A percentile compares a stretch with the other conserved stretches of the same genome.
phyloP scores from a whole-genome alignment of 2,113 vertebrate genomes.

The Python bivittatus region DNA sequence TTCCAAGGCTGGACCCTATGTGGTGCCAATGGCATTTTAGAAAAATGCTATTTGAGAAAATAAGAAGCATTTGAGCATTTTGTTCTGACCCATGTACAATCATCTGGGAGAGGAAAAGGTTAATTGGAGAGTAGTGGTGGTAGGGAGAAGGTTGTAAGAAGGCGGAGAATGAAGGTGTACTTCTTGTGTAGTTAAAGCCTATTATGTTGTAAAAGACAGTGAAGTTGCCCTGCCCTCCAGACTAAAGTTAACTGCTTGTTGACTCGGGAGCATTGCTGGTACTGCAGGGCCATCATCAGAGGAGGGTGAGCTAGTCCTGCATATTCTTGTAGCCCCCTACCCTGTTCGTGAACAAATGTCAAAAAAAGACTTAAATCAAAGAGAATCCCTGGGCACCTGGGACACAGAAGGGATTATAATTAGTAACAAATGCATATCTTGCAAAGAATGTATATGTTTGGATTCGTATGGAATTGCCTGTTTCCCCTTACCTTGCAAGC shows the following conservation, averaged over 20 bases:
- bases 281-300: not conserved
- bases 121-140: not conserved
- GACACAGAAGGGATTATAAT: not conserved
- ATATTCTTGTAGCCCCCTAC: not conserved
- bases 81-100: not conserved
- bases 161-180: not conserved
- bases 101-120: not conserved
- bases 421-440: not conserved
- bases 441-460: not conserved
- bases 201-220: not conserved
- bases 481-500: not conserved
- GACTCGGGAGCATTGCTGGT: not conserved
- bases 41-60: not conserved
- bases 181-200: not conserved
- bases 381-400: not conserved
- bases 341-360: not conserved
- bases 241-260: not conserved
- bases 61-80: not conserved
- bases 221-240: not conserved
- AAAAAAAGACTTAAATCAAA: not conserved
- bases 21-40: not conserved
- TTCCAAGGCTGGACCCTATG: too few species aligned
- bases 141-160: not conserved
- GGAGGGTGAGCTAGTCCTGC: too few species aligned
- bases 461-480: not conserved